Evolutionary conservation across 2,888 invertebrate species (phyloP).

Genomic region (Eupithecia abbreviata): DNA sequence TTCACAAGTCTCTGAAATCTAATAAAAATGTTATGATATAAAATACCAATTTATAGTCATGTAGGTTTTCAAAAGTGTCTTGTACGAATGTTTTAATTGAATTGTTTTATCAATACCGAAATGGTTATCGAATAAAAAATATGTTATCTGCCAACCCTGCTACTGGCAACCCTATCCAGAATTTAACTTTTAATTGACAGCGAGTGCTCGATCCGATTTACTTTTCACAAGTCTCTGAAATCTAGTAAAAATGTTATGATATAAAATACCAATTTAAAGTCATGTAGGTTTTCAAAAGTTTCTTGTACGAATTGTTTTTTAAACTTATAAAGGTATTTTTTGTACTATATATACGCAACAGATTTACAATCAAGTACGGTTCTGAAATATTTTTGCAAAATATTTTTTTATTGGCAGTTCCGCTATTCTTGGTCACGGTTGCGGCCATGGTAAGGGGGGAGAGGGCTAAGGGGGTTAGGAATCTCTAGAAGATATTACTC

Average conservation of each 20-base stretch:
- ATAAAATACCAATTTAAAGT: neutral
- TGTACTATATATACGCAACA: neutral
- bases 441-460: too few relatives aligned
- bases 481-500: too few relatives aligned
- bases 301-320: neutral
- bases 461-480: too few relatives aligned
- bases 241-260: slow-evolving; percentile 35
- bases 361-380: too few relatives aligned
- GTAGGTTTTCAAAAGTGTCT: neutral
- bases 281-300: neutral
- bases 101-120: too few relatives aligned
- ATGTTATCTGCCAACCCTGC: neutral
- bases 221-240: slow-evolving; percentile 59
- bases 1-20: slow-evolving; percentile 54
- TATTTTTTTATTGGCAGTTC: too few relatives aligned
- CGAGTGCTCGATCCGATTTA: slow-evolving; percentile 59
- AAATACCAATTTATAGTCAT: neutral
- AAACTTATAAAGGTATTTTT: neutral
- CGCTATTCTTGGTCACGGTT: too few relatives aligned
- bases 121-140: neutral
- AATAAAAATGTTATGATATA: slow-evolving; percentile 33
- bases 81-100: too few relatives aligned
- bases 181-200: slow-evolving; percentile 71
- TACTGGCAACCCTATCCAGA: slow-evolving; percentile 40
- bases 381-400: too few relatives aligned